These are phyloP conservation scores for Psephotus haematonotus DNA, from an alignment of 2,113 vertebrate genomes.

Conservation along the genomic window DNA sequence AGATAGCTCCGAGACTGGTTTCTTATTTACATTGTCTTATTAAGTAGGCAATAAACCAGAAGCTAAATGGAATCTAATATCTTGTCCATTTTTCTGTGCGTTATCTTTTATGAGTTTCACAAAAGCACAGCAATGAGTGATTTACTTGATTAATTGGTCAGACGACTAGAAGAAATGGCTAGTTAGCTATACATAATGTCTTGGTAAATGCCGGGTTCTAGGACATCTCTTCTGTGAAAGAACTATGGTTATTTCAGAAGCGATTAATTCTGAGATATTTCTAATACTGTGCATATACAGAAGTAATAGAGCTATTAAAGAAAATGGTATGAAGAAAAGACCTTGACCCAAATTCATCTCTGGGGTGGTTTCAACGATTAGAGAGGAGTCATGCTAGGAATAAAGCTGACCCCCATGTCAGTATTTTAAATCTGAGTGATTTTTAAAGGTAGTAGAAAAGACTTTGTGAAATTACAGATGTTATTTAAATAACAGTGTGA, in stretches of 20 bases:
- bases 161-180: slow-evolving; percentile 3
- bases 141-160: slow-evolving; percentile 54
- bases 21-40: slow-evolving; percentile 33
- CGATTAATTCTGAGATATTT: background rate
- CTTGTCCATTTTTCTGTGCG: slow-evolving; percentile 21
- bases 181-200: background rate
- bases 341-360: slow-evolving; percentile 25
- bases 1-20: background rate
- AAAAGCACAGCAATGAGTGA: background rate
- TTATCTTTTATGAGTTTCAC: slow-evolving; percentile 29
- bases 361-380: background rate
- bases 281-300: background rate
- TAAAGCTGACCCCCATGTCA: background rate
- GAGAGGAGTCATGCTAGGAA: background rate
- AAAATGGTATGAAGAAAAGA: slow-evolving; percentile 3
- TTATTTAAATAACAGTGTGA: background rate
- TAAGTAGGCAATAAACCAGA: slow-evolving; percentile 16
- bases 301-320: slow-evolving; percentile 23
- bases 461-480: background rate
- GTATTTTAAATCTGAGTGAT: background rate
- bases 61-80: slow-evolving; percentile 31
- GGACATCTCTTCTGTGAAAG: background rate
- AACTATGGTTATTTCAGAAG: slow-evolving; percentile 23
- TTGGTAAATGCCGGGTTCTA: slow-evolving; percentile 6
- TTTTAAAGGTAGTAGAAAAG: background rate